phyloP scores from a whole-genome alignment of 2,797 vertebrate species.

The Anguilla megastoma region DNA sequence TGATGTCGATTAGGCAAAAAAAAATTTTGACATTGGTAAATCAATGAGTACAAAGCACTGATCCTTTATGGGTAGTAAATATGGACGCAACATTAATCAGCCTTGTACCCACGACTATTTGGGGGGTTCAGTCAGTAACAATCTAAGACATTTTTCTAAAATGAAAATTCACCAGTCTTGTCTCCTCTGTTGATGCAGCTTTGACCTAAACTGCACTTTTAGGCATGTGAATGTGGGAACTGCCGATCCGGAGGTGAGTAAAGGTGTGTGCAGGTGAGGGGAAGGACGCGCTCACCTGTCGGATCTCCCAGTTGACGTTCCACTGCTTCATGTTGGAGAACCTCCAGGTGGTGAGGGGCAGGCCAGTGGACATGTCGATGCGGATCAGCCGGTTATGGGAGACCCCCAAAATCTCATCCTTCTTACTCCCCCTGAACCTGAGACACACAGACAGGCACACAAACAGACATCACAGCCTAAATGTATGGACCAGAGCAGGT shows the following conservation, averaged over 20 bases:
- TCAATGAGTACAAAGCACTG: too few species aligned
- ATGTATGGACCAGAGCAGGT: too few species aligned
- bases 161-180: background rate
- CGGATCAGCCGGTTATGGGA: slow-evolving; percentile 95
- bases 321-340: slow-evolving; percentile 98
- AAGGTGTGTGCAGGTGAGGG: slow-evolving; percentile 15
- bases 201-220: background rate
- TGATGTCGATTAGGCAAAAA: too few species aligned
- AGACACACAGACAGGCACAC: slow-evolving; percentile 36
- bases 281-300: slow-evolving; percentile 80
- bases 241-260: background rate
- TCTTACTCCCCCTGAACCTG: slow-evolving; percentile 93
- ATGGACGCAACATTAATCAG: too few species aligned
- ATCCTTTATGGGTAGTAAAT: too few species aligned
- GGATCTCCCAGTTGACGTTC: slow-evolving; percentile 99
- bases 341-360: slow-evolving; percentile 94
- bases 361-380: slow-evolving; percentile 84
- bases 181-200: background rate
- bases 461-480: background rate
- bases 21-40: too few species aligned
- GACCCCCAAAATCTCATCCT: slow-evolving; percentile 95
- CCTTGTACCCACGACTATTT: too few species aligned
- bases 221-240: background rate
- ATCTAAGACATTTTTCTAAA: background rate
- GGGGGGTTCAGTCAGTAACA: background rate